Percentiles rank a stretch among this genome's conserved stretches.
Conservation (phyloP, 2,888 invertebrate species). For the Clepsis dumicolana region DNA sequence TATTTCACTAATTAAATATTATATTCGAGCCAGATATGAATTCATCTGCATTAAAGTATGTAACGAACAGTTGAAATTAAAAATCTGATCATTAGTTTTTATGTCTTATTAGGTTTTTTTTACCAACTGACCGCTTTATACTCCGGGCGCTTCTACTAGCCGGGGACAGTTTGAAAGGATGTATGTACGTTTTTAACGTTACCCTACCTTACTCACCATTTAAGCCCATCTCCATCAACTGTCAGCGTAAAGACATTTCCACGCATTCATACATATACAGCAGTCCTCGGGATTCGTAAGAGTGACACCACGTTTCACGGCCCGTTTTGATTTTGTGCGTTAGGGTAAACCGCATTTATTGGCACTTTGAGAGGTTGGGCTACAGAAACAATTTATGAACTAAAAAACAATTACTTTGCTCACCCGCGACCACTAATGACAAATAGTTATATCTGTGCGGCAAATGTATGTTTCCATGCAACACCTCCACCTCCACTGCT, state of each 20-base stretch:
- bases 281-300: constrained; percentile 3
- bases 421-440: too few species aligned
- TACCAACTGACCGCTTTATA: neutral
- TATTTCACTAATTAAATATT: too few species aligned
- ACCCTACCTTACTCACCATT: constrained; percentile 10
- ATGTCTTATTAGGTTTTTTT: neutral
- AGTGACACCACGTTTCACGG: neutral
- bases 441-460: too few species aligned
- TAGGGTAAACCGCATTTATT: neutral
- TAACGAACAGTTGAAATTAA: too few species aligned
- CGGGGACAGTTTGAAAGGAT: neutral
- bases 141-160: neutral
- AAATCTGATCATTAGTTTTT: too few species aligned
- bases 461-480: too few species aligned
- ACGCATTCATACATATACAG: constrained; percentile 6
- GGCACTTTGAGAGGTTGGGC: neutral
- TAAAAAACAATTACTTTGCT: too few species aligned
- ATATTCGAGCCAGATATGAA: too few species aligned
- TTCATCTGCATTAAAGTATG: too few species aligned
- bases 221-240: constrained; percentile 12
- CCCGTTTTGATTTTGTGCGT: constrained; percentile 2
- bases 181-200: constrained; percentile 1
- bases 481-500: too few species aligned
- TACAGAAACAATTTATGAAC: neutral
- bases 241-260: constrained; percentile 1